Percentiles rank a stretch among this genome's conserved stretches.
phyloP scores from a whole-genome alignment of 2,113 vertebrate genomes.

The Gymnogyps californianus region DNA sequence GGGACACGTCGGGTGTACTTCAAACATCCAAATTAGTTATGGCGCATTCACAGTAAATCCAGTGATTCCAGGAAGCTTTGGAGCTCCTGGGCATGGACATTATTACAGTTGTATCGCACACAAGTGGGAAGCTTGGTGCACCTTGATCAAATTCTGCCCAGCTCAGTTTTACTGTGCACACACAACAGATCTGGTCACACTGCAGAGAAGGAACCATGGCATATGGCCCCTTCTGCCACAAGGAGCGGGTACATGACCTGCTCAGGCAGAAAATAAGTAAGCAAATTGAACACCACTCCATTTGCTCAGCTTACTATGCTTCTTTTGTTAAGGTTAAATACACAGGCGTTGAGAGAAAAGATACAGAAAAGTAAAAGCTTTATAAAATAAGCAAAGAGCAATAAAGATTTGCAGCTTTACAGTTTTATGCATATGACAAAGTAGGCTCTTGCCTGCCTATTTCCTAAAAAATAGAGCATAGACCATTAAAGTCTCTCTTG shows the following conservation, averaged over 20 bases:
- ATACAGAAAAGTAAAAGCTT: not conserved
- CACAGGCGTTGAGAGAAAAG: not conserved
- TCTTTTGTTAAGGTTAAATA: not conserved
- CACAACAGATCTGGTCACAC: not conserved
- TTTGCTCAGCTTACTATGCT: not conserved
- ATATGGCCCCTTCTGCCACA: not conserved
- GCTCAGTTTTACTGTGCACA: not conserved
- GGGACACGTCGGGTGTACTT: rapidly evolving
- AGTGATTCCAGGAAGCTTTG: not conserved
- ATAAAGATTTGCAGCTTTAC: not conserved
- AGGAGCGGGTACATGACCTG: not conserved
- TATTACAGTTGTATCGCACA: not conserved
- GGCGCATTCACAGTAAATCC: not conserved
- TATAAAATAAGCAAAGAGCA: not conserved
- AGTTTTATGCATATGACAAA: not conserved
- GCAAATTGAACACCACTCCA: not conserved
- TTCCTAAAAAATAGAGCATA: not conserved
- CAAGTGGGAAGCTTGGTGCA: not conserved
- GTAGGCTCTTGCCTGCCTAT: not conserved
- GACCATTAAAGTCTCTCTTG: not conserved
- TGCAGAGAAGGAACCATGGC: not conserved
- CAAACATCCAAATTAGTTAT: not conserved
- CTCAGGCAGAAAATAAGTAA: constrained; percentile 31
- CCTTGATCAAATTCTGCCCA: not conserved
- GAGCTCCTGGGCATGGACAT: not conserved